phyloP scores from a whole-genome alignment of 1,140 invertebrate species.

The Lordiphosa stackelbergi region DNA sequence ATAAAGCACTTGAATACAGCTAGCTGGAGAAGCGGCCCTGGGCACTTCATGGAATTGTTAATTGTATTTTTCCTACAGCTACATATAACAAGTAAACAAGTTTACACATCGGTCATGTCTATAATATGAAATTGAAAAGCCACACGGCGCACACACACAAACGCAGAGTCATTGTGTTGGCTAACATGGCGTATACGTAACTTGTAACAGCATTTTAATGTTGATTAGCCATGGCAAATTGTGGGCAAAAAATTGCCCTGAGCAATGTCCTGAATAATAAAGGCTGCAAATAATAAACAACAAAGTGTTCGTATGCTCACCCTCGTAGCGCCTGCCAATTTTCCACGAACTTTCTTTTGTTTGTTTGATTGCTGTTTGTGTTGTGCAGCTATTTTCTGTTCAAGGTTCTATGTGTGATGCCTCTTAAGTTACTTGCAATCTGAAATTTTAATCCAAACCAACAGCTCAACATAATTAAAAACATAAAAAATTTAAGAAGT shows the following conservation, averaged over 20 bases:
- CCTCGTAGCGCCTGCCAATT: constrained; percentile 3
- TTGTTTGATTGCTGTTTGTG: constrained; percentile 24
- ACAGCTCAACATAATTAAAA: constrained; percentile 6
- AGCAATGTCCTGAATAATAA: constrained; percentile 43
- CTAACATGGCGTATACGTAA: constrained; percentile 48
- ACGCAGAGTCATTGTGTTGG: neutral
- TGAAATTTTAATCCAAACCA: constrained; percentile 52
- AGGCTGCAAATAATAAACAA: constrained; percentile 47
- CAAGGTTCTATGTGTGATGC: constrained; percentile 2
- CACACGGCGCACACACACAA: constrained; percentile 5
- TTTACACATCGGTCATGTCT: constrained; percentile 20
- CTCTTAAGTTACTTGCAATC: constrained; percentile 37
- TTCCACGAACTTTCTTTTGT: constrained; percentile 17
- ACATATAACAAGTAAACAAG: constrained; percentile 13
- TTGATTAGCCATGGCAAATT: constrained; percentile 59
- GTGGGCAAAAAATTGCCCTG: constrained; percentile 23
- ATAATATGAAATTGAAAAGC: constrained; percentile 32
- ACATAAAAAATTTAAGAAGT: constrained; percentile 54
- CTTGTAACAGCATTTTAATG: constrained; percentile 52
- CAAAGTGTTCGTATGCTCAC: constrained; percentile 14
- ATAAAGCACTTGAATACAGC: constrained; percentile 12
- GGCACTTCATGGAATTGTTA: constrained; percentile 13
- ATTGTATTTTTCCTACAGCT: constrained; percentile 31
- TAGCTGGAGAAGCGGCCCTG: constrained; percentile 1
- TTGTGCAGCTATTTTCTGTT: neutral